Percentiles rank a stretch among this genome's conserved stretches.
Conservation (phyloP, 92 coral and sea anemone genomes). For the Porites rus region DNA sequence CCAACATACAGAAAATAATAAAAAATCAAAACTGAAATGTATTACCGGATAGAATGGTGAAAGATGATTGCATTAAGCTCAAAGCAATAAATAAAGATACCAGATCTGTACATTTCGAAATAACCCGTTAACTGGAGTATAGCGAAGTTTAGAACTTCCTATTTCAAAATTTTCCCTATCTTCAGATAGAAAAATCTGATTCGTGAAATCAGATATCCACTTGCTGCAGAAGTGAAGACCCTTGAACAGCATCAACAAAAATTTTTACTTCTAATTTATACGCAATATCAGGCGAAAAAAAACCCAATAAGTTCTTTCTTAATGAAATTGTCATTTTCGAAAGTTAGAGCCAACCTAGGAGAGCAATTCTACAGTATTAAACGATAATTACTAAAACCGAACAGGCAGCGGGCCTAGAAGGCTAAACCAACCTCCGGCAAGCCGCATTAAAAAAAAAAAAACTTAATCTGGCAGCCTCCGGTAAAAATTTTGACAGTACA, state of each 20-base stretch:
- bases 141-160: background rate
- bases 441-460: background rate
- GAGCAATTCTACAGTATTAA: conserved; percentile 4
- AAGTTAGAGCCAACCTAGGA: background rate
- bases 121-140: conserved; percentile 1
- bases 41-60: conserved; percentile 1
- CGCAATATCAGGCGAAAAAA: background rate
- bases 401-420: conserved; percentile 7
- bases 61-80: conserved; percentile 1
- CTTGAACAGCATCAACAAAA: no score
- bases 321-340: conserved; percentile 13
- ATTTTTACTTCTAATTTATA: background rate
- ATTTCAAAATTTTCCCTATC: background rate
- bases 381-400: conserved; percentile 18
- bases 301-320: background rate
- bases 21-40: background rate
- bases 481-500: conserved; percentile 15
- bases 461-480: background rate
- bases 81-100: conserved; percentile 9
- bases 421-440: background rate
- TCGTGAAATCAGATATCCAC: background rate
- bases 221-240: no score
- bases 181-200: background rate
- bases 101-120: background rate
- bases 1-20: background rate